These are phyloP conservation scores for Tortricodes alternella DNA, from an alignment of 2,888 invertebrate genomes.

Conservation along the genomic window DNA sequence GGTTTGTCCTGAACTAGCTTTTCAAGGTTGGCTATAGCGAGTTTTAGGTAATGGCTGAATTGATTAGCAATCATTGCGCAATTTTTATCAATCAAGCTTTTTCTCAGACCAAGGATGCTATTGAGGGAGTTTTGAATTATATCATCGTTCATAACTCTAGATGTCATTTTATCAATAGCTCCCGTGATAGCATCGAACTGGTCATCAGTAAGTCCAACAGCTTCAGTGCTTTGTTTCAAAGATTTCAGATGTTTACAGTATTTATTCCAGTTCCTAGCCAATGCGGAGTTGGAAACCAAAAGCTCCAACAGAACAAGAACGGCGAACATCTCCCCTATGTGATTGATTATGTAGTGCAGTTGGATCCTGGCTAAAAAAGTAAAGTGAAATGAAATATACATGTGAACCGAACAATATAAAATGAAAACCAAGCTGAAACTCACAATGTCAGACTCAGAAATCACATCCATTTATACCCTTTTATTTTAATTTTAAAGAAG, in stretches of 20 bases:
- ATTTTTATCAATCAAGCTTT: constrained; percentile 73
- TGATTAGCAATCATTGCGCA: constrained; percentile 80
- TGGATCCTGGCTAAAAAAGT: constrained; percentile 69
- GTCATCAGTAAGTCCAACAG: constrained; percentile 83
- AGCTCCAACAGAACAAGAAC: constrained; percentile 86
- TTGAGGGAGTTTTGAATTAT: constrained; percentile 85
- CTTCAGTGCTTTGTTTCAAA: constrained; percentile 84
- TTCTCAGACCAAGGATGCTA: constrained; percentile 63
- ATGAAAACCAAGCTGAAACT: no score
- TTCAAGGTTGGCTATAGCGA: constrained; percentile 84
- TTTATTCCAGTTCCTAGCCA: constrained; percentile 86
- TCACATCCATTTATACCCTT: no score
- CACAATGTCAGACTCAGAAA: no score
- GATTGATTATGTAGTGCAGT: constrained; percentile 75
- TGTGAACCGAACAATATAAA: neutral
- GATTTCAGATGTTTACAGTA: constrained; percentile 89
- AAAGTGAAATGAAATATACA: constrained; percentile 8
- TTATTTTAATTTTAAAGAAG: no score
- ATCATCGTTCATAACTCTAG: constrained; percentile 85
- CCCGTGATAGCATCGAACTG: constrained; percentile 87
- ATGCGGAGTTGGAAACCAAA: constrained; percentile 67
- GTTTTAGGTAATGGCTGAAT: constrained; percentile 85
- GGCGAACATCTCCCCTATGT: constrained; percentile 86
- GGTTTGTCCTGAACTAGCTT: constrained; percentile 74
- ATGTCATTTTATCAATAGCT: constrained; percentile 87